Base-by-base conservation (phyloP, 1,140 invertebrate genomes). In the Aethina tumida region DNA sequence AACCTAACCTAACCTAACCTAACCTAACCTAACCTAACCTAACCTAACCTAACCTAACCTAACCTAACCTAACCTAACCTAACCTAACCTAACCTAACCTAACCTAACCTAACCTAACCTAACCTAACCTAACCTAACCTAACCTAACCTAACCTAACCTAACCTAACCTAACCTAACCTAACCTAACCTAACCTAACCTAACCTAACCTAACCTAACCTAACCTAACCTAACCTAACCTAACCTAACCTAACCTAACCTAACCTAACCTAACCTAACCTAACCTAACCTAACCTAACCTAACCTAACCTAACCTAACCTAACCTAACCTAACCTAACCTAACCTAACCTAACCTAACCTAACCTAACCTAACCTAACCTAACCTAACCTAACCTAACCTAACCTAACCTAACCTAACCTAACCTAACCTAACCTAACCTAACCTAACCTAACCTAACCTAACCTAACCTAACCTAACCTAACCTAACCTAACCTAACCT, bases 131-230 rank as follows among this genome's bases (percentile, higher is more conserved):
- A 5, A 31, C 9, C 29, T 17, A 10, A 14, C 29, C 29, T 31
- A 31, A 31, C 29, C 29, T 41, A 52, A 56, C 47, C 54, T 56
- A 66, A 63, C 63, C 60, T 62, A 59, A 67, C 60, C 64, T 60
- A 64, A 64, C 52, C 55, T 50, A 44, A 45, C 49, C 50, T 51
- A 55, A 55, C 53, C 52, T 37, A 37, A 37, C 35, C 35, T 28
- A 2, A 37, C 35, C 35, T 47, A 47, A 52, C 51, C 51, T 50
- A 52, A 51, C 51, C 45, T 35, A 47, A 52, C 45, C 32, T 22
- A 41, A 49, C 38, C 41, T 17, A 41, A 49, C 41, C 35, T 39
- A 52, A 22, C 34, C 30, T 46, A 30, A 37, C 39, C 37, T 35
- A 27, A 14, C 43, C 35, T 29, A 35, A 45, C 49, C 46, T n/a